A percentile compares a stretch with the other conserved stretches of the same genome.
These are phyloP conservation scores for Galerucella pusilla DNA, from an alignment of 2,888 invertebrate species.

Conservation along the genomic window DNA sequence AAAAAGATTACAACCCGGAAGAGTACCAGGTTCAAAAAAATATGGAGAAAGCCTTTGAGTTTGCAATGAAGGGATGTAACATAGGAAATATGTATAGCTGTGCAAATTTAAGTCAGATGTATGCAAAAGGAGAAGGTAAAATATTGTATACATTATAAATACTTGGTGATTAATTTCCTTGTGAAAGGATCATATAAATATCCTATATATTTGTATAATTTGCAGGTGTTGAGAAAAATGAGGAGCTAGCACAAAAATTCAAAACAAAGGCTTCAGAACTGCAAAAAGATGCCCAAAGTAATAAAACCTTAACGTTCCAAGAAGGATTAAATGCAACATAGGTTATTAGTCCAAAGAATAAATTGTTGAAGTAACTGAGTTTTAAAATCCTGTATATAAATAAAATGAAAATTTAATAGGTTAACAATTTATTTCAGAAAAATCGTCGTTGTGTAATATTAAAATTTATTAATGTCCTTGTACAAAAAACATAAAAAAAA, in stretches of 20 bases:
- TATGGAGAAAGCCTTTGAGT: slow-evolving; percentile 81
- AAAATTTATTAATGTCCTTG: not conserved
- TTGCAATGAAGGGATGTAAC: slow-evolving; percentile 84
- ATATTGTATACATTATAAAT: not conserved
- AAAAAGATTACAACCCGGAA: slow-evolving; percentile 33
- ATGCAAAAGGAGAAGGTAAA: slow-evolving; percentile 82
- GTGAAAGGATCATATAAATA: too few species aligned
- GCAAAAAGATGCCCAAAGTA: slow-evolving; percentile 72
- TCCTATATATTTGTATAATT: slow-evolving; percentile 24
- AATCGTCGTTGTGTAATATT: too few species aligned
- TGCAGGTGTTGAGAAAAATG: slow-evolving; percentile 73
- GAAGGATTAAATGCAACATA: slow-evolving; percentile 60
- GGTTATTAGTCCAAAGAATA: slow-evolving; percentile 14
- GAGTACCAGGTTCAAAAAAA: slow-evolving; percentile 70
- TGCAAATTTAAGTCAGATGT: slow-evolving; percentile 90
- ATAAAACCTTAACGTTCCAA: slow-evolving; percentile 65
- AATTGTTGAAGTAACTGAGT: not conserved
- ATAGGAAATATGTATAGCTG: slow-evolving; percentile 88
- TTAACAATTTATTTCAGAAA: slow-evolving; percentile 32
- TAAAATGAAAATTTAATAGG: slow-evolving; percentile 16
- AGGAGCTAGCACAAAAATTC: slow-evolving; percentile 77
- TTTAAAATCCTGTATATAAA: slow-evolving; percentile 2
- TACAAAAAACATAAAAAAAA: too few species aligned
- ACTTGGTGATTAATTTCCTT: too few species aligned
- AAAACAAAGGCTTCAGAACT: slow-evolving; percentile 77